These are phyloP conservation scores for Anorthoa munda DNA, from an alignment of 2,888 invertebrate species.

Conservation along the genomic window DNA sequence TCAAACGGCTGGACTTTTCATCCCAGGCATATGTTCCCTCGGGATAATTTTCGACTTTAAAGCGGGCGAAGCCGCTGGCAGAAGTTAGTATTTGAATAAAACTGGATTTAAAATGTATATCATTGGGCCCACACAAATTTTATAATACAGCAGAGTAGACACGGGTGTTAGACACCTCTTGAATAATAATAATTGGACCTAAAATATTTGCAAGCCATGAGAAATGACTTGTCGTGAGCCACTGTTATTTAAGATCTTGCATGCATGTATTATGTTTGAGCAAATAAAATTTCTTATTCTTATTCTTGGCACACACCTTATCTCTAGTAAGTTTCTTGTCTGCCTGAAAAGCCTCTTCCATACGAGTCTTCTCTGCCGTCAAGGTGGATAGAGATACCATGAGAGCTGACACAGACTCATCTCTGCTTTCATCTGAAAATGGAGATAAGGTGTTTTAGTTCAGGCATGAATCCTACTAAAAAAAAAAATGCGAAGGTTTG, in stretches of 20 bases:
- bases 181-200: no score
- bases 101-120: background rate
- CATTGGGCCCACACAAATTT: background rate
- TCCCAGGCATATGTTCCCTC: no score
- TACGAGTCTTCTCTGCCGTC: constrained; percentile 95
- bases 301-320: constrained; percentile 84
- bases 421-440: constrained; percentile 72
- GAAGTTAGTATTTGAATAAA: no score
- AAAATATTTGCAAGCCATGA: no score
- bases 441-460: background rate
- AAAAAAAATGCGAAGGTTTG: no score
- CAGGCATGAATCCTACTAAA: background rate
- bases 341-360: constrained; percentile 95
- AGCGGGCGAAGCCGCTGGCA: no score
- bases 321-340: constrained; percentile 92
- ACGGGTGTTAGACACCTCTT: background rate
- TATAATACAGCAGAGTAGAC: background rate
- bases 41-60: no score
- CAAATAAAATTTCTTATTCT: no score
- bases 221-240: no score
- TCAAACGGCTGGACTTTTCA: no score
- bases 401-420: constrained; percentile 90
- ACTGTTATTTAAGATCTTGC: no score
- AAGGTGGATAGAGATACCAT: constrained; percentile 94
- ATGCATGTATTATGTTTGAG: no score